phyloP scores from a whole-genome alignment of 2,888 invertebrate genomes.

The Trachelus troglodyta region DNA sequence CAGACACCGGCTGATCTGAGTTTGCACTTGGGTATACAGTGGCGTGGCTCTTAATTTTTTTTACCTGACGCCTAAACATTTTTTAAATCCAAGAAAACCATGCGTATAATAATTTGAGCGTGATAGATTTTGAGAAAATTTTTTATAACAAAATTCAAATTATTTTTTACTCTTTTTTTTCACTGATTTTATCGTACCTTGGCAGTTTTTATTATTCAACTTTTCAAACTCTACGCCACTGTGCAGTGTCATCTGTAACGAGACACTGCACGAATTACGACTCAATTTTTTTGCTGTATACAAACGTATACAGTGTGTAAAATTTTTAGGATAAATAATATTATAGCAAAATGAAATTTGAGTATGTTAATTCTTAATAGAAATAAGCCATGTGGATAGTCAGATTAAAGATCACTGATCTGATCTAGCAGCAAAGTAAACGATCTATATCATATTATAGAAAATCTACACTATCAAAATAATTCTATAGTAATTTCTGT shows the following conservation, averaged over 20 bases:
- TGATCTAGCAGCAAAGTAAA: background rate
- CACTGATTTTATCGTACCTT: background rate
- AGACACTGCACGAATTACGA: constrained; percentile 42
- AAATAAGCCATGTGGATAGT: too few species aligned
- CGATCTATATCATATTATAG: background rate
- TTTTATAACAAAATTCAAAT: rapidly evolving
- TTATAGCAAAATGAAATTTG: too few species aligned
- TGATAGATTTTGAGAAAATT: background rate
- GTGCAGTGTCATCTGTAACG: constrained; percentile 49
- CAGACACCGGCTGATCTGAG: constrained; percentile 42
- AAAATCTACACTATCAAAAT: background rate
- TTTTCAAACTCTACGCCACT: constrained; percentile 38
- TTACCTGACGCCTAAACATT: background rate
- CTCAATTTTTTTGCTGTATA: constrained; percentile 8
- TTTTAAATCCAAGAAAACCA: background rate
- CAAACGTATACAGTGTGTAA: background rate
- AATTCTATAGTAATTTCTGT: background rate
- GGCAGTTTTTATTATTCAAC: background rate
- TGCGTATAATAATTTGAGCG: rapidly evolving
- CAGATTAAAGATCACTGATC: background rate
- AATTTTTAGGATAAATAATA: background rate
- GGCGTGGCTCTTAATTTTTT: constrained; percentile 33
- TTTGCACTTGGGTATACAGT: constrained; percentile 48
- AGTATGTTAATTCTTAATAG: too few species aligned
- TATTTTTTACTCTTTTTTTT: background rate